A percentile compares a stretch with the other conserved stretches of the same genome.
phyloP scores from a whole-genome alignment of 2,888 invertebrate species.

The Chrysina gloriosa region DNA sequence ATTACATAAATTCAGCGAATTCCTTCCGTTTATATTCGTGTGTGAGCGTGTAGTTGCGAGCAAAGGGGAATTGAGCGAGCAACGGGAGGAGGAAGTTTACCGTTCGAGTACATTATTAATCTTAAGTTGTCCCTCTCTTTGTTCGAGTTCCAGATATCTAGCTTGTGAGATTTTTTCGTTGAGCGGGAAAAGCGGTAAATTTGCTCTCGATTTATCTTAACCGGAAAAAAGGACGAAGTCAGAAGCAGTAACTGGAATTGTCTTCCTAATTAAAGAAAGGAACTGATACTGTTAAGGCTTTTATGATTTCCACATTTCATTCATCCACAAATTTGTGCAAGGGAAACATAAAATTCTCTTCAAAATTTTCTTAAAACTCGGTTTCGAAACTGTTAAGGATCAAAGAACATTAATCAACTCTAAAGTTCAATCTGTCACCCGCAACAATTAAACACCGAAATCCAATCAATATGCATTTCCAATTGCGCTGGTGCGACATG shows the following conservation, averaged over 20 bases:
- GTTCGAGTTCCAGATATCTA: not conserved
- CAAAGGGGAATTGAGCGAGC: not conserved
- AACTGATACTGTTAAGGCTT: too few species aligned
- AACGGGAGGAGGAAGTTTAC: slow-evolving; percentile 1
- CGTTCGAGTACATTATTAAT: slow-evolving; percentile 1
- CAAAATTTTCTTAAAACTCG: too few species aligned
- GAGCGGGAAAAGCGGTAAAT: not conserved
- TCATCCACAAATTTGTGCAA: too few species aligned
- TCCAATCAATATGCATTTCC: not conserved
- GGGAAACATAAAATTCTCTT: too few species aligned
- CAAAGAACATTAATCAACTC: too few species aligned
- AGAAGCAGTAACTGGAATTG: not conserved
- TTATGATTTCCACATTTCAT: too few species aligned
- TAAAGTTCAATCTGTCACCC: not conserved
- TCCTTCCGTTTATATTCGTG: not conserved
- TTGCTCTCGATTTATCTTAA: not conserved
- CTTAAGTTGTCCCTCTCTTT: slow-evolving; percentile 8
- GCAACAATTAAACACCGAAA: not conserved
- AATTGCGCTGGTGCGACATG: not conserved
- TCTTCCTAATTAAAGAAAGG: not conserved
- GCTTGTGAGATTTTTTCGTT: not conserved
- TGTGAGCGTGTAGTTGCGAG: not conserved
- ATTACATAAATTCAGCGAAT: slow-evolving; percentile 8
- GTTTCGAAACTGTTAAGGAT: too few species aligned
- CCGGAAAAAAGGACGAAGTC: not conserved